These are phyloP conservation scores for Plagodis dolabraria DNA, from an alignment of 2,888 invertebrate genomes.

Conservation along the genomic window DNA sequence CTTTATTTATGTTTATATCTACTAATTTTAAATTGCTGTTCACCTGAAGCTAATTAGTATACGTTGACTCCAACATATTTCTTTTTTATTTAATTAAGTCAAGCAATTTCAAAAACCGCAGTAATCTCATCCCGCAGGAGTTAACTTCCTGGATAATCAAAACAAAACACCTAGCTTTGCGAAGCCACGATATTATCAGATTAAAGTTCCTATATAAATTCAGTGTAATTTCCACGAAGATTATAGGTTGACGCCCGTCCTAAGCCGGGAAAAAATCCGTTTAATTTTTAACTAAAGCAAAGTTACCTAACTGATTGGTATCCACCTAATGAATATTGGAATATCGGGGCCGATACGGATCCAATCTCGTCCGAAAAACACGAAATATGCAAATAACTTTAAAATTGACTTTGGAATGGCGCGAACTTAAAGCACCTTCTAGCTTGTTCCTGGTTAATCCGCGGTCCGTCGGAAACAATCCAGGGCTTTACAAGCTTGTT, in stretches of 20 bases:
- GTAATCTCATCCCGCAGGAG: no score
- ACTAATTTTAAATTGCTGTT: no score
- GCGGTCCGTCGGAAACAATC: constrained; percentile 32
- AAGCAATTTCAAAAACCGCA: no score
- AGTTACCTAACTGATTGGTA: constrained; percentile 38
- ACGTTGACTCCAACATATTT: no score
- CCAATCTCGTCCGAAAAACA: constrained; percentile 54
- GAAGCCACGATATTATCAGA: constrained; percentile 17
- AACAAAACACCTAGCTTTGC: constrained; percentile 17
- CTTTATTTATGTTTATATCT: no score
- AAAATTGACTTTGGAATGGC: constrained; percentile 64
- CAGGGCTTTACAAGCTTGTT: constrained; percentile 22
- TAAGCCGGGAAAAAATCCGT: constrained; percentile 24
- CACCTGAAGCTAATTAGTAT: no score
- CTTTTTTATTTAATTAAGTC: no score
- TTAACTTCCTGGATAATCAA: background rate
- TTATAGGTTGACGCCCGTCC: constrained; percentile 14
- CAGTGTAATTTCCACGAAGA: constrained; percentile 17
- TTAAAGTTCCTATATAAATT: constrained; percentile 25
- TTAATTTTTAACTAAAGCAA: constrained; percentile 29
- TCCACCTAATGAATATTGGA: constrained; percentile 51
- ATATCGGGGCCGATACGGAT: constrained; percentile 43
- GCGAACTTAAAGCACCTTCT: constrained; percentile 39
- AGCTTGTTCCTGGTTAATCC: constrained; percentile 37
- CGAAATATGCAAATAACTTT: constrained; percentile 71